Percentiles rank a stretch among this genome's conserved stretches.
phyloP scores from a whole-genome alignment of 2,113 vertebrate species.

The Alouatta palliata region DNA sequence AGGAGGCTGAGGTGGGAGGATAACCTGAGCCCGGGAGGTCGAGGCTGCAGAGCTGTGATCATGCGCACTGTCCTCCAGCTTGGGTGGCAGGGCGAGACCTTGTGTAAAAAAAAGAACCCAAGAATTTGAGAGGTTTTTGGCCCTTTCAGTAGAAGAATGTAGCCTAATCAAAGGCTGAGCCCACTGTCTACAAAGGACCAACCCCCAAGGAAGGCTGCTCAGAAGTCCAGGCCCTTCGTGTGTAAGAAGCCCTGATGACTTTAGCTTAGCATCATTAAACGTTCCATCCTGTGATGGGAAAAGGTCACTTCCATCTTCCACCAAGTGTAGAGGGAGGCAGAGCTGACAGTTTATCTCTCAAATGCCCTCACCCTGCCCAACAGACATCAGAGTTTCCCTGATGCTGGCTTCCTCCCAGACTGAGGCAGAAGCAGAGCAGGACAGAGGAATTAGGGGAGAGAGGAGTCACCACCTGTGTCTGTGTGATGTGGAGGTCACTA shows the following conservation, averaged over 20 bases:
- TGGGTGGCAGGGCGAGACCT: neutral
- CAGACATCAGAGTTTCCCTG: neutral
- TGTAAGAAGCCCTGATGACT: neutral
- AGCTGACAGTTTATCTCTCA: conserved; percentile 12
- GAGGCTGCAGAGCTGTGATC: neutral
- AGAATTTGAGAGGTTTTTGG: conserved; percentile 42
- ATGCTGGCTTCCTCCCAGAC: neutral
- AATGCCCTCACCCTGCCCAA: neutral
- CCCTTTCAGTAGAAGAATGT: neutral
- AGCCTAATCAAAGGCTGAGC: neutral
- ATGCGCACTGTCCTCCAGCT: neutral
- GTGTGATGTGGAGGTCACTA: neutral
- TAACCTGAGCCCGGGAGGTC: neutral
- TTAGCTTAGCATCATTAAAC: neutral
- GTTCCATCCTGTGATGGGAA: neutral
- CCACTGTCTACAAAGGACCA: neutral
- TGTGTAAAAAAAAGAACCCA: too few relatives aligned
- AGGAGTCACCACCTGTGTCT: neutral
- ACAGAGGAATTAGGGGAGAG: neutral
- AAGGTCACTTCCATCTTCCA: neutral
- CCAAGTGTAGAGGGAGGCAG: neutral
- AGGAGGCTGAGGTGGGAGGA: neutral
- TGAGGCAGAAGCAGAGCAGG: neutral
- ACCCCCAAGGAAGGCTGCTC: neutral
- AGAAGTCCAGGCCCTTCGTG: neutral